Evolutionary conservation across 1,140 invertebrate species (phyloP).

Genomic region (Pseudomyrmex flavicornis): DNA sequence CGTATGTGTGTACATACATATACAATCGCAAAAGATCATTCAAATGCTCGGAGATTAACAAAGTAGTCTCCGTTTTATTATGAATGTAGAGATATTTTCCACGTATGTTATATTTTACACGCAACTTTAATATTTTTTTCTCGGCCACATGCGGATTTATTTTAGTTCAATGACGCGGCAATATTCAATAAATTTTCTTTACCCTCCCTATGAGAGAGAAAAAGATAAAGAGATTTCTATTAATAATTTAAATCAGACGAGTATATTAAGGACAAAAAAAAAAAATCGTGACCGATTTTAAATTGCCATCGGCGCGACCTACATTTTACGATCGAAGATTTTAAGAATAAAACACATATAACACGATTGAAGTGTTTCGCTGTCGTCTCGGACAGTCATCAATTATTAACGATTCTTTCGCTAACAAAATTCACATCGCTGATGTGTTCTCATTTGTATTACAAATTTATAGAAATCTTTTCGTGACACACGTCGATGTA

Average conservation of each 20-base stretch:
- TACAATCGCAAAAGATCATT: neutral
- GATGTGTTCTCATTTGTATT: too few relatives aligned
- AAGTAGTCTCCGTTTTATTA: slow-evolving; percentile 12
- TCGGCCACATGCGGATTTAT: neutral
- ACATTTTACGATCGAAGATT: slow-evolving; percentile 43
- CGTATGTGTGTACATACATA: too few relatives aligned
- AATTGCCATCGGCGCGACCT: slow-evolving; percentile 6
- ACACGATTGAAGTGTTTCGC: neutral
- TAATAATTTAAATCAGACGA: slow-evolving; percentile 51
- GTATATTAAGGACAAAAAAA: slow-evolving; percentile 46
- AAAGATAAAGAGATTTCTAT: slow-evolving; percentile 21
- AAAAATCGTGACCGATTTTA: slow-evolving; percentile 35
- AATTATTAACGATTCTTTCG: neutral
- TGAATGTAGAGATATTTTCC: slow-evolving; percentile 5
- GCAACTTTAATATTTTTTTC: neutral
- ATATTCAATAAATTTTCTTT: slow-evolving; percentile 35
- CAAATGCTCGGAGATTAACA: slow-evolving; percentile 7
- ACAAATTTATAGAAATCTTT: neutral
- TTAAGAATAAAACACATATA: slow-evolving; percentile 41
- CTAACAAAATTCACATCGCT: too few relatives aligned
- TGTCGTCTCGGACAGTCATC: neutral
- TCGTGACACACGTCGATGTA: too few relatives aligned
- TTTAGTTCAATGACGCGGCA: neutral
- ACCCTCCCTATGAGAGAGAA: neutral
- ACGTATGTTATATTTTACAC: slow-evolving; percentile 10